Conservation (phyloP, 2,113 vertebrate species). For the Eptesicus fuscus region DNA sequence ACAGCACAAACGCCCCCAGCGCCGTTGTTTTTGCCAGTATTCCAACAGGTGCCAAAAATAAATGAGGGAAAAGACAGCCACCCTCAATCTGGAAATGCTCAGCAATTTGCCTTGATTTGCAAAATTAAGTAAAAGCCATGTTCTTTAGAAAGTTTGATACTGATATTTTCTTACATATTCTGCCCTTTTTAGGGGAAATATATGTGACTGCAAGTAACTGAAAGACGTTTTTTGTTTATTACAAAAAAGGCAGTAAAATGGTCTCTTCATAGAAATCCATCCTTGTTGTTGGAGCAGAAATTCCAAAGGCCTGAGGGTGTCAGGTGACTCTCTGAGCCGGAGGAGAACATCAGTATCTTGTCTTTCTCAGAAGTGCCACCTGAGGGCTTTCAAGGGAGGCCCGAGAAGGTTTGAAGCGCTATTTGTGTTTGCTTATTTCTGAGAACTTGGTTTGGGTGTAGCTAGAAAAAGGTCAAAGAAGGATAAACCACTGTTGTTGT, state of each 20-base stretch:
- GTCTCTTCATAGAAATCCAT: slow-evolving; percentile 14
- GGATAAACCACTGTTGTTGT: background rate
- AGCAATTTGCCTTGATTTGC: slow-evolving; percentile 7
- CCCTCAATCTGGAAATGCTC: background rate
- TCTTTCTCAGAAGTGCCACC: background rate
- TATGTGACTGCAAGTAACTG: background rate
- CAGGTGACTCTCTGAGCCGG: background rate
- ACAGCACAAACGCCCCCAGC: background rate
- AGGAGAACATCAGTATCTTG: background rate
- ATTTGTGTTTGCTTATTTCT: slow-evolving; percentile 59
- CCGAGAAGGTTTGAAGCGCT: slow-evolving; percentile 43
- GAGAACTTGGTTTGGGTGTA: slow-evolving; percentile 21
- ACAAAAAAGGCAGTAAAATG: background rate
- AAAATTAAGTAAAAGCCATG: slow-evolving; percentile 14
- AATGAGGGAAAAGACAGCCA: background rate
- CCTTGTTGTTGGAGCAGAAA: slow-evolving; percentile 4
- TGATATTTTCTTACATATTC: background rate
- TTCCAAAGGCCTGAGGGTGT: background rate
- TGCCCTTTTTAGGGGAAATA: background rate
- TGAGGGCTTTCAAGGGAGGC: slow-evolving; percentile 6
- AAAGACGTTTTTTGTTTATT: slow-evolving; percentile 11
- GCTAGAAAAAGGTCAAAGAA: slow-evolving; percentile 1
- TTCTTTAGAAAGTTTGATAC: background rate
- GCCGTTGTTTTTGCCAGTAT: background rate
- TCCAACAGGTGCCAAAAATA: background rate